Conservation (phyloP, 2,888 invertebrate species). For the Drosophila mettleri region DNA sequence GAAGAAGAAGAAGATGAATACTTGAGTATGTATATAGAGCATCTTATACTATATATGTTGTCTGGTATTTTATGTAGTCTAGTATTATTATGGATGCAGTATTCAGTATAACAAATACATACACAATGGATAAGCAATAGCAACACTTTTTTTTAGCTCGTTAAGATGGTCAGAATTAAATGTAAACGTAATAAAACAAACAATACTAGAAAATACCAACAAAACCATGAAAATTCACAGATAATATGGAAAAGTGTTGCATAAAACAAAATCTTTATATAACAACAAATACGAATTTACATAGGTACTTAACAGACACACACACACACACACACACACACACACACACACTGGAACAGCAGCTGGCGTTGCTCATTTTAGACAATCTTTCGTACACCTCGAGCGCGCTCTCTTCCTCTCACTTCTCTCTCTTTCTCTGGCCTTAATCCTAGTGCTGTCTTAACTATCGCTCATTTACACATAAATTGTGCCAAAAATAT, state of each 20-base stretch:
- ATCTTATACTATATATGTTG: slow-evolving; percentile 30
- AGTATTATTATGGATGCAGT: slow-evolving; percentile 36
- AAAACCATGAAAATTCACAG: neutral
- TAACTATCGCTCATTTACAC: slow-evolving; percentile 37
- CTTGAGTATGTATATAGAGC: slow-evolving; percentile 26
- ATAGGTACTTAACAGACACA: slow-evolving; percentile 63
- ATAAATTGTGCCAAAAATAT: slow-evolving; percentile 42
- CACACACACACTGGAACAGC: slow-evolving; percentile 2
- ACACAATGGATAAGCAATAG: slow-evolving; percentile 67
- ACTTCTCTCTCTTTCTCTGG: too few relatives aligned
- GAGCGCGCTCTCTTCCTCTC: slow-evolving; percentile 26
- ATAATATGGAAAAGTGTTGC: slow-evolving; percentile 8
- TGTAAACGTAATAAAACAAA: neutral
- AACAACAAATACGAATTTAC: slow-evolving; percentile 68
- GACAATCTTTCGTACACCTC: slow-evolving; percentile 33
- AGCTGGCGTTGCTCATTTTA: slow-evolving; percentile 17
- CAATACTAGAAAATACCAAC: slow-evolving; percentile 13
- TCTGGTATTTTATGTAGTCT: slow-evolving; percentile 61
- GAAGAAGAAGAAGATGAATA: slow-evolving; percentile 1
- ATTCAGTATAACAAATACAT: slow-evolving; percentile 33
- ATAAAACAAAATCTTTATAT: slow-evolving; percentile 9
- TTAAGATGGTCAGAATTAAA: slow-evolving; percentile 51
- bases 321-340: slow-evolving; percentile 21
- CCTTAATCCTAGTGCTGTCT: slow-evolving; percentile 22
- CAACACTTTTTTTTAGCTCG: slow-evolving; percentile 45